phyloP scores from a whole-genome alignment of 2,113 vertebrate species.

The Apodemus sylvaticus region DNA sequence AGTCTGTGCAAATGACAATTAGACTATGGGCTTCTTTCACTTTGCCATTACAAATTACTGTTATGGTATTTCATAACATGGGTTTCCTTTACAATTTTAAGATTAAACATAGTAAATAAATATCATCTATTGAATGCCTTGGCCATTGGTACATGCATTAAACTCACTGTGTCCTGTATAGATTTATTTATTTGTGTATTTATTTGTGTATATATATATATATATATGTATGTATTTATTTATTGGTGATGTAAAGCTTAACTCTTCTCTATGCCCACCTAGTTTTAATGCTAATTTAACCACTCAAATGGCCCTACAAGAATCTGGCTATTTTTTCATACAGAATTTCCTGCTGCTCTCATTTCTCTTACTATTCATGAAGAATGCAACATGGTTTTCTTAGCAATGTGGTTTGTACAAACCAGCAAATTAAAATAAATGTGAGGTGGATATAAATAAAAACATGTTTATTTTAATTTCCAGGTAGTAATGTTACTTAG shows the following conservation, averaged over 20 bases:
- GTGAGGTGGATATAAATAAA: neutral
- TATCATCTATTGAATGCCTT: slow-evolving; percentile 11
- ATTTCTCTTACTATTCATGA: neutral
- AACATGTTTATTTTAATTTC: neutral
- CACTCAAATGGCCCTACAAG: neutral
- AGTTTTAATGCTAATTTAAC: slow-evolving; percentile 14
- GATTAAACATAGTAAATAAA: neutral
- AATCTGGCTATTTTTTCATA: neutral
- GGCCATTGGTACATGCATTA: neutral
- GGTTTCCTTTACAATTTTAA: neutral
- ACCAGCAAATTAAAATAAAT: neutral
- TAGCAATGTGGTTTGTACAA: neutral
- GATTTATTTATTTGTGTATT: too few species aligned
- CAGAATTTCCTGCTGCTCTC: neutral
- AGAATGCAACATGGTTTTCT: neutral
- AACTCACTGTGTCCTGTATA: neutral
- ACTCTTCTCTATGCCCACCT: neutral
- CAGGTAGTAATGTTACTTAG: neutral
- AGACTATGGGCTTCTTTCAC: neutral
- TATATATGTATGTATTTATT: too few species aligned
- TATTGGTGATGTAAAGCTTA: neutral
- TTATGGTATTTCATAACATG: neutral
- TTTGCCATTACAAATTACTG: neutral
- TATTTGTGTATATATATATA: too few species aligned
- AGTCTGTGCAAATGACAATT: slow-evolving; percentile 1